phyloP scores from a whole-genome alignment of 1,140 invertebrate species.

The Rhopalosiphum padi region DNA sequence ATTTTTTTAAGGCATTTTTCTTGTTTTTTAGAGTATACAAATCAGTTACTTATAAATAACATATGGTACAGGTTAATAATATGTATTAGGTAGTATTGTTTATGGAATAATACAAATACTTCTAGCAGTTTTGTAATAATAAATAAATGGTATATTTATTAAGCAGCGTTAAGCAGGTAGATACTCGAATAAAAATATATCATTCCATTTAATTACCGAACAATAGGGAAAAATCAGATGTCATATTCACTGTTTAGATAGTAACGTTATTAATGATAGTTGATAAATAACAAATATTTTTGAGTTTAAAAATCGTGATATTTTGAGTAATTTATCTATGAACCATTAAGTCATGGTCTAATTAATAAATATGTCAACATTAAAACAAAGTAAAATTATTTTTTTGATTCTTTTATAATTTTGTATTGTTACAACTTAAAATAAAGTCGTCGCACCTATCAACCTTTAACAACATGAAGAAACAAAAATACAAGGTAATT shows the following conservation, averaged over 20 bases:
- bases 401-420: not conserved
- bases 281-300: not conserved
- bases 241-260: not conserved
- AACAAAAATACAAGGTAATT: slow-evolving; percentile 37
- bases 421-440: not conserved
- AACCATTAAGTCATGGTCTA: not conserved
- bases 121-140: not conserved
- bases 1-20: too few species aligned
- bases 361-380: slow-evolving; percentile 11
- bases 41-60: too few species aligned
- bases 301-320: not conserved
- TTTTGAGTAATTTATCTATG: not conserved
- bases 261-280: not conserved
- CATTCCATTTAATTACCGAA: not conserved
- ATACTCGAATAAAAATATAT: not conserved
- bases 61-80: not conserved
- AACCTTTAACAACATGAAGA: not conserved
- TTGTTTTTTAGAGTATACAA: too few species aligned
- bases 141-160: not conserved
- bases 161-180: too few species aligned
- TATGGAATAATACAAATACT: not conserved
- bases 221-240: not conserved
- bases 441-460: slow-evolving; percentile 18
- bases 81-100: not conserved
- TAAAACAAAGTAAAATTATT: not conserved